phyloP scores from a whole-genome alignment of 2,113 vertebrate genomes.

The Haemorhous mexicanus region DNA sequence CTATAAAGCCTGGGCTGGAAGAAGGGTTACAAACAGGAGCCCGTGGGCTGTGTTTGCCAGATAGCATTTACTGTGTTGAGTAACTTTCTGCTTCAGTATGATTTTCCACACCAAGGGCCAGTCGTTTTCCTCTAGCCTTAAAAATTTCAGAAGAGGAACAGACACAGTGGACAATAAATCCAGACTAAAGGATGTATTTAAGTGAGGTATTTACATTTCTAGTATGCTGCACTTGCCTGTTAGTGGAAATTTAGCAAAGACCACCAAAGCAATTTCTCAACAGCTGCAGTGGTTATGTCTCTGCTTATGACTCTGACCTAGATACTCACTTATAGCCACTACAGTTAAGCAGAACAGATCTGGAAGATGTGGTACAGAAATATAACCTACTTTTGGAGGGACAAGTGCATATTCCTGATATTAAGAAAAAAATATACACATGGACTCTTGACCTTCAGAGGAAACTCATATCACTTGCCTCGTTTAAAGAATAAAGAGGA shows the following conservation, averaged over 20 bases:
- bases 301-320: background rate
- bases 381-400: background rate
- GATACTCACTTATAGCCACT: background rate
- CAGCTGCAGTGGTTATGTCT: background rate
- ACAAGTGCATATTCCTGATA: background rate
- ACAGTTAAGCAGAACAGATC: background rate
- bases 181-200: background rate
- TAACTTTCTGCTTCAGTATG: background rate
- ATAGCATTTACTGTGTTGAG: background rate
- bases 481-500: background rate
- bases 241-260: background rate
- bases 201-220: background rate
- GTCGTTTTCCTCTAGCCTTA: background rate
- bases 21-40: slow-evolving; percentile 17
- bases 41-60: background rate
- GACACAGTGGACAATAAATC: background rate
- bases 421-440: background rate
- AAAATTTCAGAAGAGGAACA: slow-evolving; percentile 11
- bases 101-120: slow-evolving; percentile 7
- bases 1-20: background rate
- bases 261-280: background rate
- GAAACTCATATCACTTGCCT: background rate
- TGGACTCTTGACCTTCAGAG: background rate
- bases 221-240: background rate
- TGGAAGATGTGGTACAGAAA: background rate